phyloP scores from a whole-genome alignment of 2,888 invertebrate species.

The Molorchus minor region DNA sequence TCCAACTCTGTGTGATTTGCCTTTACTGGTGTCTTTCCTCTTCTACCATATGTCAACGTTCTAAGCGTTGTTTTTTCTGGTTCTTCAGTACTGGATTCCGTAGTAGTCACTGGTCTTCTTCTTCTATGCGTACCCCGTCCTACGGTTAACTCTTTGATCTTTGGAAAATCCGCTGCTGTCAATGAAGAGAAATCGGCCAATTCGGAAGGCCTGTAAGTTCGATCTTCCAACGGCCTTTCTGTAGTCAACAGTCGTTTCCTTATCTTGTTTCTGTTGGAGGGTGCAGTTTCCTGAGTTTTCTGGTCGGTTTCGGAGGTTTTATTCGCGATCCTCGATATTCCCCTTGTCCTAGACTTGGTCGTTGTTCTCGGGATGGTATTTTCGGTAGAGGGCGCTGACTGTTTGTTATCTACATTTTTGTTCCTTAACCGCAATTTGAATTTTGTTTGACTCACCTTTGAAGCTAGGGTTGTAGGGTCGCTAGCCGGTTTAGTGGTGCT shows the following conservation, averaged over 20 bases:
- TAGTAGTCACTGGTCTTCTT: constrained; percentile 36
- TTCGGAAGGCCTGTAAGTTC: constrained; percentile 58
- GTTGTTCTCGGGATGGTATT: constrained; percentile 25
- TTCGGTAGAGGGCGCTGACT: constrained; percentile 26
- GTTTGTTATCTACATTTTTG: constrained; percentile 32
- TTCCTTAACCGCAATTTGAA: constrained; percentile 46
- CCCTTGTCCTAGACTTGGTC: constrained; percentile 41
- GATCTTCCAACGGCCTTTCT: constrained; percentile 46
- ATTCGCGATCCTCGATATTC: constrained; percentile 43
- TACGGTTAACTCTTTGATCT: constrained; percentile 39
- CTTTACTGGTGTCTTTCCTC: constrained; percentile 31
- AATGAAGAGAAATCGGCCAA: constrained; percentile 67
- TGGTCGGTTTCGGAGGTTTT: constrained; percentile 29
- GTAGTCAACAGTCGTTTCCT: constrained; percentile 43
- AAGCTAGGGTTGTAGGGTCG: constrained; percentile 54
- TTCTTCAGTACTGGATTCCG: constrained; percentile 33
- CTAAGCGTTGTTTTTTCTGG: constrained; percentile 24
- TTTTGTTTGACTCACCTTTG: constrained; percentile 65
- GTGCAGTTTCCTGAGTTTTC: constrained; percentile 27
- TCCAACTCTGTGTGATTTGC: constrained; percentile 41
- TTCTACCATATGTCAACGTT: constrained; percentile 32
- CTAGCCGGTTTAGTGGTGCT: constrained; percentile 52
- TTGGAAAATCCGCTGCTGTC: constrained; percentile 64
- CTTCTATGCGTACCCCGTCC: constrained; percentile 31
- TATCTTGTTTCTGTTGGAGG: constrained; percentile 34